Percentiles rank a stretch among this genome's conserved stretches.
Conservation (phyloP, 2,113 vertebrate genomes). For the Nymphicus hollandicus region DNA sequence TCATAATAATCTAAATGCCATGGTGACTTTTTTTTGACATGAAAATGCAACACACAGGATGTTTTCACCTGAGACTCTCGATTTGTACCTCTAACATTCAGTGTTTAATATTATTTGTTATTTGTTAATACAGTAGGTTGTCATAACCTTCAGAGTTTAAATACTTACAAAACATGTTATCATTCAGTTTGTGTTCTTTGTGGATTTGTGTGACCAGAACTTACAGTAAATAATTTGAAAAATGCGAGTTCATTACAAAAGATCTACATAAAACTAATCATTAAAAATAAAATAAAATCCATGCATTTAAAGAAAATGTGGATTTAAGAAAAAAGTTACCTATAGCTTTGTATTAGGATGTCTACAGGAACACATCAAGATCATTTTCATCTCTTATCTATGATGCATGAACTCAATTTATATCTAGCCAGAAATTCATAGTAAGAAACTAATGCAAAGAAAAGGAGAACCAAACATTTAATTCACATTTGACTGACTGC, state of each 20-base stretch:
- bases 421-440: not conserved
- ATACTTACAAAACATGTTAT: not conserved
- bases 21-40: fast-evolving
- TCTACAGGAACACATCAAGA: not conserved
- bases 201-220: not conserved
- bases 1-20: not conserved
- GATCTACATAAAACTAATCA: not conserved
- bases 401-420: not conserved
- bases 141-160: not conserved
- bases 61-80: not conserved
- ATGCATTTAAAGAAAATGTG: not conserved
- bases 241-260: not conserved
- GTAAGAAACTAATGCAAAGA: not conserved
- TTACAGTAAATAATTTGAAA: not conserved
- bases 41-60: not conserved
- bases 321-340: not conserved
- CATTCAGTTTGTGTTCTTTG: not conserved
- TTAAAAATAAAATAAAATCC: not conserved
- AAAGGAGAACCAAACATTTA: not conserved
- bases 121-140: not conserved
- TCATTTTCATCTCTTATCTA: not conserved
- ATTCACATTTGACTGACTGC: not conserved
- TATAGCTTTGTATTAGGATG: not conserved
- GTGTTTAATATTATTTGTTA: not conserved
- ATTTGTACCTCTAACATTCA: not conserved